A percentile compares a stretch with the other conserved stretches of the same genome.
Evolutionary conservation across 2,888 invertebrate genomes (phyloP).

Genomic region (Byasa hedistus): DNA sequence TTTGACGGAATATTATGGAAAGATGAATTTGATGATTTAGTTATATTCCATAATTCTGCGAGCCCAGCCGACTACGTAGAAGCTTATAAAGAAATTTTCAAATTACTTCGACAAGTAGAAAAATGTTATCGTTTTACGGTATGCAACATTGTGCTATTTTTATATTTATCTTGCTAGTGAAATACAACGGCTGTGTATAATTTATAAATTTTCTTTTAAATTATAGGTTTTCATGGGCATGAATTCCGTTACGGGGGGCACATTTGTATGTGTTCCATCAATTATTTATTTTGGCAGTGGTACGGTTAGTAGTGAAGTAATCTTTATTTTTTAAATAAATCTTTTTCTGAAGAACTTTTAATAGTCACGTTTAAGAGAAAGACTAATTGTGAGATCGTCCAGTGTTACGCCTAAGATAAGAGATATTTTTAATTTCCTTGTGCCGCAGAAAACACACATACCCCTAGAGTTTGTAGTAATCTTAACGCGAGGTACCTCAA

Average conservation of each 20-base stretch:
- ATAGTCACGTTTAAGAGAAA: no score
- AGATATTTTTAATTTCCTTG: no score
- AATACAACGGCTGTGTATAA: no score
- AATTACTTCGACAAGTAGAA: slow-evolving; percentile 43
- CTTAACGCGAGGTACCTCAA: no score
- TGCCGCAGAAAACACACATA: no score
- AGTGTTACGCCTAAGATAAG: no score
- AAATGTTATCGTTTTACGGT: slow-evolving; percentile 48
- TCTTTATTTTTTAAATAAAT: no score
- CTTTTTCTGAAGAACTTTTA: no score
- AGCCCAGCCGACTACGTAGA: slow-evolving; percentile 41
- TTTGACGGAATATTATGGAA: slow-evolving; percentile 54
- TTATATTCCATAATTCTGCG: slow-evolving; percentile 46
- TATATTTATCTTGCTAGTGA: background rate
- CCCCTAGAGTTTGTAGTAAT: no score
- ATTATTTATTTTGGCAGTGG: slow-evolving; percentile 47
- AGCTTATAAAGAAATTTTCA: slow-evolving; percentile 48
- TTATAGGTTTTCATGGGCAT: slow-evolving; percentile 44
- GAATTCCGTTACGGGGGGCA: slow-evolving; percentile 42
- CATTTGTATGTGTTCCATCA: slow-evolving; percentile 51
- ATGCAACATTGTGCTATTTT: slow-evolving; percentile 35
- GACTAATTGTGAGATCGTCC: no score
- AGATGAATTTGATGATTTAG: slow-evolving; percentile 44
- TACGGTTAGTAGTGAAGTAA: slow-evolving; percentile 39
- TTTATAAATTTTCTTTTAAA: background rate